phyloP scores from a whole-genome alignment of 2,113 vertebrate species.

The Corythornis madagascariensis region DNA sequence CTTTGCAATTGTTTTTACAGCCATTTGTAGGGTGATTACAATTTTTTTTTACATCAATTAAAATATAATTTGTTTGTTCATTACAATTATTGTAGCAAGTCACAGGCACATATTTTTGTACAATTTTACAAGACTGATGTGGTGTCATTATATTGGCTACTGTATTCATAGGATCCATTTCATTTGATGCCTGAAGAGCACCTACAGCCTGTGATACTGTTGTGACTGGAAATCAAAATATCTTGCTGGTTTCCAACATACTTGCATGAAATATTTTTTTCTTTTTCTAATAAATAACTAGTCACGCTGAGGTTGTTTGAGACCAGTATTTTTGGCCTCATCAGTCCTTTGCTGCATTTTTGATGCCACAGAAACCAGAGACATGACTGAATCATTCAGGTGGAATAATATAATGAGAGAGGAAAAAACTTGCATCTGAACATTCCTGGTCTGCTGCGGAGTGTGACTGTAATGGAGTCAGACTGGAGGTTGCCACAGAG shows the following conservation, averaged over 20 bases:
- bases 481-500: not conserved
- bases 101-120: not conserved
- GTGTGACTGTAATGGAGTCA: not conserved
- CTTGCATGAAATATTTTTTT: not conserved
- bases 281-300: not conserved
- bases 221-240: not conserved
- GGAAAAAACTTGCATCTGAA: not conserved
- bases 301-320: not conserved
- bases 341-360: not conserved
- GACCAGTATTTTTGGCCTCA: not conserved
- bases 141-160: not conserved
- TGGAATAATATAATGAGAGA: not conserved
- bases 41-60: not conserved
- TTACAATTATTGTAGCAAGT: not conserved
- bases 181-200: not conserved
- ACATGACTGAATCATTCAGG: not conserved
- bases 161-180: not conserved
- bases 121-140: not conserved
- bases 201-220: not conserved
- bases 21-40: not conserved
- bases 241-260: not conserved
- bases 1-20: not conserved
- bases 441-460: not conserved
- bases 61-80: not conserved
- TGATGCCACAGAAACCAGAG: not conserved